Percentiles rank a stretch among this genome's conserved stretches.
Conservation (phyloP, 1,140 invertebrate genomes). For the Solenopsis fugax region DNA sequence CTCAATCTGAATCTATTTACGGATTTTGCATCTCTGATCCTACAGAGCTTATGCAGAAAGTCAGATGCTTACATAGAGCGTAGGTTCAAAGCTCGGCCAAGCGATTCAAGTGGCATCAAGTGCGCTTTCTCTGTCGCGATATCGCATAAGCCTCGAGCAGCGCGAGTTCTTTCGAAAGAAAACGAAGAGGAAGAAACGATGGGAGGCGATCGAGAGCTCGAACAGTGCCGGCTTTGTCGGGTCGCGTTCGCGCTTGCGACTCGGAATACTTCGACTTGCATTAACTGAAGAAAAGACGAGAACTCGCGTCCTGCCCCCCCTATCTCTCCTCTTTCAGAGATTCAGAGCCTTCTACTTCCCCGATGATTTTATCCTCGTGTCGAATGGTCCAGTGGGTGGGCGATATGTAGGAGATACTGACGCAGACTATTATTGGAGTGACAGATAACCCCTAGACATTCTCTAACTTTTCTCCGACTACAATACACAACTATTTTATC, state of each 20-base stretch:
- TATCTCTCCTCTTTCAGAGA: slow-evolving; percentile 20
- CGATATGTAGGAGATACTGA: slow-evolving; percentile 39
- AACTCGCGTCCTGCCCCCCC: slow-evolving; percentile 43
- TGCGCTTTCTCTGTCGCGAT: slow-evolving; percentile 70
- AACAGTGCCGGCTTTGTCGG: slow-evolving; percentile 81
- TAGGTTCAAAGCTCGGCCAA: slow-evolving; percentile 80
- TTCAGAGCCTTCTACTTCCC: slow-evolving; percentile 30
- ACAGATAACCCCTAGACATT: slow-evolving; percentile 19
- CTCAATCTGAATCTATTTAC: slow-evolving; percentile 30
- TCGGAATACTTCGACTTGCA: slow-evolving; percentile 80
- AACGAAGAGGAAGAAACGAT: slow-evolving; percentile 32
- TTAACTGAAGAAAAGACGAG: slow-evolving; percentile 77
- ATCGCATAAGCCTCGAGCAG: slow-evolving; percentile 41
- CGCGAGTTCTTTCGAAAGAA: slow-evolving; percentile 56
- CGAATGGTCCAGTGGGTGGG: slow-evolving; percentile 20
- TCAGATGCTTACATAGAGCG: slow-evolving; percentile 53
- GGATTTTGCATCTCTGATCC: neutral
- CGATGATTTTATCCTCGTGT: slow-evolving; percentile 66
- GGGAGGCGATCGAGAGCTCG: slow-evolving; percentile 69
- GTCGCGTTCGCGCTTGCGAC: slow-evolving; percentile 78
- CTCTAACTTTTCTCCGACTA: neutral
- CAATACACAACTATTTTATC: slow-evolving; percentile 11
- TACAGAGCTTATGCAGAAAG: slow-evolving; percentile 36
- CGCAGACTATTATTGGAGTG: neutral
- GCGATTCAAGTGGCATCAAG: slow-evolving; percentile 83